Base-by-base conservation (phyloP, 1,140 invertebrate genomes). In the Aphidius ervi region DNA sequence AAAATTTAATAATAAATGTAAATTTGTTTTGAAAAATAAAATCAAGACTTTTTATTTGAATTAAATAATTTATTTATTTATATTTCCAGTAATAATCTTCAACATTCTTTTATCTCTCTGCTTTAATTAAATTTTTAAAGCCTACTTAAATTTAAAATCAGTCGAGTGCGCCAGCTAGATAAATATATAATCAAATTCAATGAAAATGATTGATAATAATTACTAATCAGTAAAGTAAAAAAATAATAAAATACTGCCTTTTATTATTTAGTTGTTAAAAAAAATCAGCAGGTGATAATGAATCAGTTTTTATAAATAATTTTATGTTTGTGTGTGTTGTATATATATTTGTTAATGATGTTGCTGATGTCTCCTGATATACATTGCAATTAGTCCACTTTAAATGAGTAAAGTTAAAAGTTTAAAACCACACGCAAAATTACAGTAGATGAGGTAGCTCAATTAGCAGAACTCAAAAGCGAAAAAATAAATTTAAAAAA, bases 121-220 rank as follows among this genome's bases (percentile, higher is more conserved):
- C 23, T 57, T 46, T 47, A 55, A 61, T 61, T 68, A 63, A 67
- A 62, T 65, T 56, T 62, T 63, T 68, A 67, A 69, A 59, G 61
- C 56, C 63, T 68, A 68, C 62, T 69, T 67, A 68, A 67, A 58
- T 55, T 70, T 70, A 68, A 66, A 65, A 62, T 70, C 71, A 64
- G 65, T 68, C 65, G 70, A 74, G 72, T 70, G 68, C 71, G 71
- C 70, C 67, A 64, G 70, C 71, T 65, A 66, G 59, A 50, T 63
- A 58, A 20, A 4, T 62, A 58, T 54, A 61, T 37, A 9, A 49
- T 23, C 54, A 58, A 62, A 46, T 42, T 47, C 52, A 40, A 50
- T 62, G 56, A 48, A 62, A 50, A 39, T 31, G 23, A 31, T 31
- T 31, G 1, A 31, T 1, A 31, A 31, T 31, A 31, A 2, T 31